Percentiles rank a stretch among this genome's conserved stretches.
phyloP scores from a whole-genome alignment of 2,797 vertebrate species.

The Ibycter americanus region DNA sequence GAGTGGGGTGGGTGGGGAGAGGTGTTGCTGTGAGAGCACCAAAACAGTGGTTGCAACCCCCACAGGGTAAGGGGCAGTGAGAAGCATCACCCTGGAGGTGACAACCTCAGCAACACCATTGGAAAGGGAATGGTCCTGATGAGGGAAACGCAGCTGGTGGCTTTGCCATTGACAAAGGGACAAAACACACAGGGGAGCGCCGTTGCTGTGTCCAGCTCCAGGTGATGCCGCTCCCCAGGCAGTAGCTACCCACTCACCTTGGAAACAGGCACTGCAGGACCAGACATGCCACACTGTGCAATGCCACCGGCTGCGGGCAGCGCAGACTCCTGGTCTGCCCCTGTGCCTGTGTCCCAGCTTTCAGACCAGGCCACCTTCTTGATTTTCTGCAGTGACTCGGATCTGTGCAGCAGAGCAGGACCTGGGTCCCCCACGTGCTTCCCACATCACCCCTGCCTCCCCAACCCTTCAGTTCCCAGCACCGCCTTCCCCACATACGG shows the following conservation, averaged over 20 bases:
- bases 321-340: not conserved
- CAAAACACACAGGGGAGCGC: not conserved
- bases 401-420: not conserved
- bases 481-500: not conserved
- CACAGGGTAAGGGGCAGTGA: fast-evolving
- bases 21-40: not conserved
- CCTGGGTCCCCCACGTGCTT: fast-evolving
- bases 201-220: not conserved
- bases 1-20: no score
- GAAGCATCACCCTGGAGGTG: not conserved
- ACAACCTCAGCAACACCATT: not conserved
- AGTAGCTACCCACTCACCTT: not conserved
- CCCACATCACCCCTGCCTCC: not conserved
- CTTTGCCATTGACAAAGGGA: not conserved
- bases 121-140: not conserved
- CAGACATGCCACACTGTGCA: fast-evolving
- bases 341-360: not conserved
- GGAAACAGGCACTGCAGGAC: not conserved
- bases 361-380: not conserved
- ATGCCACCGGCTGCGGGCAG: not conserved
- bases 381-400: not conserved
- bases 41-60: fast-evolving
- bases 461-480: not conserved
- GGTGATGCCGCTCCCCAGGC: fast-evolving
- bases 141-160: not conserved